A percentile compares a stretch with the other conserved stretches of the same genome.
These are phyloP conservation scores for Hirudo medicinalis DNA, from an alignment of 1,140 invertebrate species.

Conservation along the genomic window DNA sequence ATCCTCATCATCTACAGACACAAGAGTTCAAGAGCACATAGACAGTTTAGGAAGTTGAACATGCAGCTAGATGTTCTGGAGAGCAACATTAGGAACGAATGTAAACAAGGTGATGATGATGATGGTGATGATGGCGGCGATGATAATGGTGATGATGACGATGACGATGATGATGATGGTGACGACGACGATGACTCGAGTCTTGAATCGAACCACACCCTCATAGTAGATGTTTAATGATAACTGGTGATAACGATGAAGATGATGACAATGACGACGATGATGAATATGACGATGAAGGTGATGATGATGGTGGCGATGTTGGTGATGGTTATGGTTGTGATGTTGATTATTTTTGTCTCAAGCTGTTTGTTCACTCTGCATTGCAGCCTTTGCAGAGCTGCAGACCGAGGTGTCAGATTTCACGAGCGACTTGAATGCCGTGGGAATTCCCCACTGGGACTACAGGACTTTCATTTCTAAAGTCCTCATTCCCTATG, in stretches of 20 bases:
- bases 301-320: not conserved
- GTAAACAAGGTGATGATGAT: constrained; percentile 14
- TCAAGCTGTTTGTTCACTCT: constrained; percentile 16
- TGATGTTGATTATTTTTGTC: constrained; percentile 1
- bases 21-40: constrained; percentile 82
- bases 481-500: constrained; percentile 85
- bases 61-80: constrained; percentile 93
- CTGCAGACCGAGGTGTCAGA: constrained; percentile 98
- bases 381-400: constrained; percentile 77
- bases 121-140: constrained; percentile 6
- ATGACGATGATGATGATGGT: constrained; percentile 23
- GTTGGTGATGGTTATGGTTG: too few relatives aligned
- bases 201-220: too few relatives aligned
- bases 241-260: not conserved
- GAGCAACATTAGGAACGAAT: constrained; percentile 16
- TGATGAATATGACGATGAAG: not conserved
- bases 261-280: not conserved
- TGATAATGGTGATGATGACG: constrained; percentile 19
- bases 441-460: constrained; percentile 83
- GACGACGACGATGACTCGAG: constrained; percentile 58
- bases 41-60: constrained; percentile 92
- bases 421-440: constrained; percentile 84
- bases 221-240: too few relatives aligned
- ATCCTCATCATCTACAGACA: constrained; percentile 74
- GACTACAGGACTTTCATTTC: constrained; percentile 93